A percentile compares a stretch with the other conserved stretches of the same genome.
Conservation (phyloP, 2,888 invertebrate species). For the Lordiphosa andalusiaca region DNA sequence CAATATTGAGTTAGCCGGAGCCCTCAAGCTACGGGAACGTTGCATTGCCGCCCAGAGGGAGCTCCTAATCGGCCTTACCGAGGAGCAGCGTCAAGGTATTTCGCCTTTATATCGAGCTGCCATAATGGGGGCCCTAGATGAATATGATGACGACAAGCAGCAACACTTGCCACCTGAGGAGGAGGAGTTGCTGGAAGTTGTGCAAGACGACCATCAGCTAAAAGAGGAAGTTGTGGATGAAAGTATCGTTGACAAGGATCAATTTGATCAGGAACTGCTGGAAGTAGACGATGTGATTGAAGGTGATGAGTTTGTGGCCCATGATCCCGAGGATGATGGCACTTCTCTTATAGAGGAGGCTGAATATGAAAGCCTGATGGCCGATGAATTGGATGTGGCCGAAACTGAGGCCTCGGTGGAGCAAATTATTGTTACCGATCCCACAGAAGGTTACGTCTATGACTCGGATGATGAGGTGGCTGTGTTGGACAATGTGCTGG, state of each 20-base stretch:
- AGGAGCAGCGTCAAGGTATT: slow-evolving; percentile 44
- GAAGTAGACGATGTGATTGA: slow-evolving; percentile 7
- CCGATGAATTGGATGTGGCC: slow-evolving; percentile 46
- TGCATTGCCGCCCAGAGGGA: slow-evolving; percentile 55
- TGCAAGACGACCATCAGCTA: background rate
- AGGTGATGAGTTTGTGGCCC: background rate
- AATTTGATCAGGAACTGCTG: slow-evolving; percentile 5
- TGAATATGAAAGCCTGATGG: slow-evolving; percentile 56
- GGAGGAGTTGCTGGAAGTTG: slow-evolving; percentile 25
- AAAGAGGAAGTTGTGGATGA: slow-evolving; percentile 5
- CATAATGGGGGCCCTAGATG: slow-evolving; percentile 37
- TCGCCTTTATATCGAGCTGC: slow-evolving; percentile 36
- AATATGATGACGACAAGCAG: slow-evolving; percentile 4
- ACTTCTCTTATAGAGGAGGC: slow-evolving; percentile 46
- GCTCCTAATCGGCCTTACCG: slow-evolving; percentile 39
- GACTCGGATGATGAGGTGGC: slow-evolving; percentile 65
- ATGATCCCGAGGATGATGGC: slow-evolving; percentile 23
- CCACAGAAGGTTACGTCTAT: slow-evolving; percentile 49
- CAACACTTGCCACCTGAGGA: slow-evolving; percentile 16
- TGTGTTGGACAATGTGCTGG: slow-evolving; percentile 55
- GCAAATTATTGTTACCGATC: slow-evolving; percentile 43
- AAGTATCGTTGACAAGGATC: background rate
- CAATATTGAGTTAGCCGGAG: slow-evolving; percentile 43
- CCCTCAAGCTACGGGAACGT: slow-evolving; percentile 53
- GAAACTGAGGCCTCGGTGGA: slow-evolving; percentile 44